Evolutionary conservation across 2,113 vertebrate genomes (phyloP).

Genomic region (Corythaeola cristata): DNA sequence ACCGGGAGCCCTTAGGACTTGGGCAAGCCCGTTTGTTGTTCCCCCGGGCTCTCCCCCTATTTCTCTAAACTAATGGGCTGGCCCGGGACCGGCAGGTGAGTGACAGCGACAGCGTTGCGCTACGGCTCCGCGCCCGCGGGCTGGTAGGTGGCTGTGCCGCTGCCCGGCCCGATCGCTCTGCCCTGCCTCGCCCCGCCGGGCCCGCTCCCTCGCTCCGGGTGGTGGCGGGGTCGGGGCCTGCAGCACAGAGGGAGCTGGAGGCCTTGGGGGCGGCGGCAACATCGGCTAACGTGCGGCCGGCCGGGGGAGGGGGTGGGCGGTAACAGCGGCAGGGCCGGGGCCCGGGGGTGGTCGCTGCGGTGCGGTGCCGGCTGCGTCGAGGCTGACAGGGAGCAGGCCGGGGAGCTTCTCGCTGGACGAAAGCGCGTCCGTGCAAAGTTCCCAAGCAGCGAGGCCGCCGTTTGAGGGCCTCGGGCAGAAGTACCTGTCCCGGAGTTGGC

Average conservation of each 20-base stretch:
- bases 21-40: accelerated
- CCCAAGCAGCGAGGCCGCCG: accelerated
- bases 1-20: accelerated
- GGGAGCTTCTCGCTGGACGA: background rate
- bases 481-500: accelerated
- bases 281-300: background rate
- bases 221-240: background rate
- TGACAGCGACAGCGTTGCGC: background rate
- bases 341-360: too few species aligned
- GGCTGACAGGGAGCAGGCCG: background rate
- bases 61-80: background rate
- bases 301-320: background rate
- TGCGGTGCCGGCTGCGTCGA: background rate
- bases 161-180: background rate
- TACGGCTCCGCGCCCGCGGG: background rate
- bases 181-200: too few species aligned
- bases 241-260: background rate
- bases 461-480: background rate
- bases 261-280: accelerated
- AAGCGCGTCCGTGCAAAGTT: background rate
- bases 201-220: accelerated
- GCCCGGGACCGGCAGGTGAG: background rate
- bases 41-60: accelerated
- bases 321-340: background rate
- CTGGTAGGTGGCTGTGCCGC: background rate